Conservation (phyloP, 2,113 vertebrate species). For the Bettongia penicillata region DNA sequence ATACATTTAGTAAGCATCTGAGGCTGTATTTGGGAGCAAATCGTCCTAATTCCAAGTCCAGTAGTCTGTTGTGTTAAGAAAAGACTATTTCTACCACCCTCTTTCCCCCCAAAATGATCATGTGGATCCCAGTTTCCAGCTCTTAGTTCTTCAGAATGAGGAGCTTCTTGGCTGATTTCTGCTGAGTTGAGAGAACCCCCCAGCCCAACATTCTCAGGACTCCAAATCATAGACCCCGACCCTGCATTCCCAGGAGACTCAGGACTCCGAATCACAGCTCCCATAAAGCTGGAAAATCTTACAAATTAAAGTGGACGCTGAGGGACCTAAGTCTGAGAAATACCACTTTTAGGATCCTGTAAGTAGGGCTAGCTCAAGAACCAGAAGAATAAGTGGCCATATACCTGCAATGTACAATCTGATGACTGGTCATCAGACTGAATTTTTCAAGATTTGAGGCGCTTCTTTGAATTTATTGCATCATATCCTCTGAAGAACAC, state of each 20-base stretch:
- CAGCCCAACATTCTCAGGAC: not conserved
- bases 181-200: not conserved
- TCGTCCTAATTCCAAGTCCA: not conserved
- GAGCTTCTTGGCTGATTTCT: not conserved
- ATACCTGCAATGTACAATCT: not conserved
- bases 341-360: not conserved
- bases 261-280: not conserved
- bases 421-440: not conserved
- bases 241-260: not conserved
- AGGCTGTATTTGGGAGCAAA: not conserved
- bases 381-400: not conserved
- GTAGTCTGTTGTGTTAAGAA: not conserved
- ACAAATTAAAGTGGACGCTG: not conserved
- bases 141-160: not conserved
- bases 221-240: not conserved
- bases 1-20: no score
- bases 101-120: not conserved
- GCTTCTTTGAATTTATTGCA: not conserved
- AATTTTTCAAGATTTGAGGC: not conserved
- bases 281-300: not conserved
- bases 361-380: not conserved
- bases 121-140: not conserved
- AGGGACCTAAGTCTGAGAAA: not conserved
- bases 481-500: not conserved
- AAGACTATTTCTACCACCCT: not conserved